These are phyloP conservation scores for Typhlomys cinereus DNA, from an alignment of 2,113 vertebrate genomes.

Conservation along the genomic window DNA sequence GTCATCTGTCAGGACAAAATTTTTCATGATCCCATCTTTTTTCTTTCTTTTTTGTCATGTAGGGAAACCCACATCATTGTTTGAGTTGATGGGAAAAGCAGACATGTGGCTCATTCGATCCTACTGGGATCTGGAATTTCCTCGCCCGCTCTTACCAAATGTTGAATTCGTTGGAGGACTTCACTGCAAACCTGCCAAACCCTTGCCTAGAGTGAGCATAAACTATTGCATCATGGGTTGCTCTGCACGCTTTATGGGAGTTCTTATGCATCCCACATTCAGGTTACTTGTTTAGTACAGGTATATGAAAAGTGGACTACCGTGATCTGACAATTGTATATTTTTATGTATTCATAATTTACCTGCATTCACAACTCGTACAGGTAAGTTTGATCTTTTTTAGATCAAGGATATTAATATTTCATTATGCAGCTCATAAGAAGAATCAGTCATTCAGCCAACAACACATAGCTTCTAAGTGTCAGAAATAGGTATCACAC, in stretches of 20 bases:
- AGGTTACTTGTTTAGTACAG: too few relatives aligned
- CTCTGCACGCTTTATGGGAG: background rate
- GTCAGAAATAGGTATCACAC: background rate
- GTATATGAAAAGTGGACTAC: background rate
- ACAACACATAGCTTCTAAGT: background rate
- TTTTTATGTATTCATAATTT: background rate
- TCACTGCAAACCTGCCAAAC: slow-evolving; percentile 90
- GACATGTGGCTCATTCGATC: background rate
- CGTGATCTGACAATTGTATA: background rate
- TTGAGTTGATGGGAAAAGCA: background rate
- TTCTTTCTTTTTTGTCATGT: background rate
- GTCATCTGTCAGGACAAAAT: background rate
- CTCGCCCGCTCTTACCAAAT: slow-evolving; percentile 84
- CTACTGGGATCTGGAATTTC: background rate
- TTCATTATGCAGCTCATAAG: background rate
- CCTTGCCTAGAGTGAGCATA: slow-evolving; percentile 85
- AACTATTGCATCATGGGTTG: background rate
- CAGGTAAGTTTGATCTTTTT: background rate
- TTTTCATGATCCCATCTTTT: background rate
- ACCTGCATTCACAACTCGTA: background rate
- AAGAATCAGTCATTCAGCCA: background rate
- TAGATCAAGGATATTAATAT: background rate
- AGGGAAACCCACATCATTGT: background rate
- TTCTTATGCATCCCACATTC: background rate
- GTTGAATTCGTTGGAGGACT: slow-evolving; percentile 92